phyloP scores from a whole-genome alignment of 2,113 vertebrate genomes.

The Sturnus vulgaris region DNA sequence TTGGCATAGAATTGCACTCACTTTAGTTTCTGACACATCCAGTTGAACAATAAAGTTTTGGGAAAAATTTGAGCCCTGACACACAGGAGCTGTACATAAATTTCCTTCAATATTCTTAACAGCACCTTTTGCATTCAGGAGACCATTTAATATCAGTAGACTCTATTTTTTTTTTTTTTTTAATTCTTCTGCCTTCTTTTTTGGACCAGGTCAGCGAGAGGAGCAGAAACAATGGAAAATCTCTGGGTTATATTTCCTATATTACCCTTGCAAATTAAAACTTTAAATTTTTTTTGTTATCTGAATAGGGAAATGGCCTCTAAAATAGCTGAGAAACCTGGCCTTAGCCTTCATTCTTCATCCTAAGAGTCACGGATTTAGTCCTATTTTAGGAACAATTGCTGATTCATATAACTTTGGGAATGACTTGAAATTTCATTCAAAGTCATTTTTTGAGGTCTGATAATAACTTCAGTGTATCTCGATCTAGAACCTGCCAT shows the following conservation, averaged over 20 bases:
- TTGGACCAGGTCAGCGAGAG: neutral
- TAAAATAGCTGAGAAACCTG: neutral
- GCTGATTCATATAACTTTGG: neutral
- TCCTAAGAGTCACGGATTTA: neutral
- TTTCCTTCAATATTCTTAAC: constrained; percentile 30
- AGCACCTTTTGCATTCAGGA: constrained; percentile 18
- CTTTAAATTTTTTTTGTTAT: neutral
- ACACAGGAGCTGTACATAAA: constrained; percentile 39
- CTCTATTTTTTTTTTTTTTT: neutral
- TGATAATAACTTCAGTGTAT: neutral
- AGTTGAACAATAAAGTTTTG: constrained; percentile 9
- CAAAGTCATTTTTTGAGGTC: neutral
- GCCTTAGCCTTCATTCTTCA: neutral
- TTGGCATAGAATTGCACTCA: neutral
- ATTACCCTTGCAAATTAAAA: neutral
- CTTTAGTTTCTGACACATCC: constrained; percentile 19
- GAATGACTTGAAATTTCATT: neutral
- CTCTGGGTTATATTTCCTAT: neutral
- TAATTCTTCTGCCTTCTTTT: neutral
- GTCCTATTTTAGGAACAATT: neutral
- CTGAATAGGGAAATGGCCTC: neutral
- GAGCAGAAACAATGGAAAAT: neutral
- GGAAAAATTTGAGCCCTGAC: constrained; percentile 33
- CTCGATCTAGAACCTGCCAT: accelerated
- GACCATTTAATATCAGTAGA: neutral